Conservation (phyloP, 2,888 invertebrate genomes). For the Galeopsomyia nigrocyanea region DNA sequence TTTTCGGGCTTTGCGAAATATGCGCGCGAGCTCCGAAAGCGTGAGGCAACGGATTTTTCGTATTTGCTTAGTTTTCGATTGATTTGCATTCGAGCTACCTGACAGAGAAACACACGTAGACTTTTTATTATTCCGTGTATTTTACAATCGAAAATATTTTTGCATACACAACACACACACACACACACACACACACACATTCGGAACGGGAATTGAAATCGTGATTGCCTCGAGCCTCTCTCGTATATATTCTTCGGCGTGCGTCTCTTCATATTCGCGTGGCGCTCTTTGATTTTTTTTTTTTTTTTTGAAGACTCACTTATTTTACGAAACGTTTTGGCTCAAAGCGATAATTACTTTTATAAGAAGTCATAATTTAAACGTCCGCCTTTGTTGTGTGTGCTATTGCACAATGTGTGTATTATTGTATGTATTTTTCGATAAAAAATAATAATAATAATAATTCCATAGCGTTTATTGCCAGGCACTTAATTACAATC, state of each 20-base stretch:
- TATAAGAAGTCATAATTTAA: slow-evolving; percentile 20
- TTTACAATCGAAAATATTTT: background rate
- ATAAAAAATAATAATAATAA: background rate
- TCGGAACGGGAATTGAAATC: slow-evolving; percentile 24
- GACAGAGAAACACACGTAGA: too few relatives aligned
- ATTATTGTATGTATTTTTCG: background rate
- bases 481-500: too few relatives aligned
- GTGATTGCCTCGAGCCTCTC: slow-evolving; percentile 28
- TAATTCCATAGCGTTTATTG: too few relatives aligned
- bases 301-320: slow-evolving; percentile 14
- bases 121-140: too few relatives aligned
- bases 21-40: background rate
- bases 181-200: slow-evolving; percentile 1
- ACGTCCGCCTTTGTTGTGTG: background rate
- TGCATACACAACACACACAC: background rate
- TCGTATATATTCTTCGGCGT: background rate
- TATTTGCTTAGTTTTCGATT: background rate
- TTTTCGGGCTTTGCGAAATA: background rate
- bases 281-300: too few relatives aligned
- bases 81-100: background rate
- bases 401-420: slow-evolving; percentile 10
- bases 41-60: background rate
- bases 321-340: slow-evolving; percentile 27
- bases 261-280: slow-evolving; percentile 10
- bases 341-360: slow-evolving; percentile 30